Conservation (phyloP, 2,888 invertebrate species). For the Cerastis leucographa region DNA sequence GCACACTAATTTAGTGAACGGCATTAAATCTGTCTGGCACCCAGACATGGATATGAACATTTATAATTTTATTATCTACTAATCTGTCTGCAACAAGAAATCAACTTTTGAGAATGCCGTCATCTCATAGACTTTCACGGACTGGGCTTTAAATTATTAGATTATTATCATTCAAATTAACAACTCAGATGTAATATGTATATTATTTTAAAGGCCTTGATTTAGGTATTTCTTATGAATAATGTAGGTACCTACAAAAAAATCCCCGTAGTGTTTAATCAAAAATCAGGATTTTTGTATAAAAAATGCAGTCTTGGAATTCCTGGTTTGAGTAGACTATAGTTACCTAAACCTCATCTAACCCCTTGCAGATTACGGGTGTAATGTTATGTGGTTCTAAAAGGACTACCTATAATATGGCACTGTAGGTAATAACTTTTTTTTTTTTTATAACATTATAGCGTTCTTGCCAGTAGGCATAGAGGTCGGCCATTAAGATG, state of each 20-base stretch:
- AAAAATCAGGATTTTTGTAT: not conserved
- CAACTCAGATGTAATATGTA: not conserved
- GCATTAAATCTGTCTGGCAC: constrained; percentile 14
- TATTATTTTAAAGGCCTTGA: constrained; percentile 9
- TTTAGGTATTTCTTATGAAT: not conserved
- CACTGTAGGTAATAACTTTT: not conserved
- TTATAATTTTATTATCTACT: constrained; percentile 55
- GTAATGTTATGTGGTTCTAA: not conserved
- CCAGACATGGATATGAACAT: constrained; percentile 21
- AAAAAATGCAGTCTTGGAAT: not conserved
- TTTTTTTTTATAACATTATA: not conserved
- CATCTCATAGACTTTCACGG: constrained; percentile 66
- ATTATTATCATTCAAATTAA: constrained; percentile 11
- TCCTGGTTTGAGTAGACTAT: not conserved
- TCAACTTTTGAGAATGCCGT: constrained; percentile 61
- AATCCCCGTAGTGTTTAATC: too few relatives aligned
- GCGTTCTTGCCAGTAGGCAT: not conserved
- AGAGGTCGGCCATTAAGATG: not conserved
- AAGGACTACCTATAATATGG: not conserved
- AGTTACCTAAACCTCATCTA: not conserved
- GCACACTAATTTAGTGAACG: constrained; percentile 18
- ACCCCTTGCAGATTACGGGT: not conserved
- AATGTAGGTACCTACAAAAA: not conserved
- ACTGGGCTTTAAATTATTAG: constrained; percentile 32
- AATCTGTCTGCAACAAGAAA: constrained; percentile 62